Evolutionary conservation across 2,797 vertebrate species (phyloP), one percentile per base, ranked within the genome.

Genomic region (Sebastes miniatus): DNA sequence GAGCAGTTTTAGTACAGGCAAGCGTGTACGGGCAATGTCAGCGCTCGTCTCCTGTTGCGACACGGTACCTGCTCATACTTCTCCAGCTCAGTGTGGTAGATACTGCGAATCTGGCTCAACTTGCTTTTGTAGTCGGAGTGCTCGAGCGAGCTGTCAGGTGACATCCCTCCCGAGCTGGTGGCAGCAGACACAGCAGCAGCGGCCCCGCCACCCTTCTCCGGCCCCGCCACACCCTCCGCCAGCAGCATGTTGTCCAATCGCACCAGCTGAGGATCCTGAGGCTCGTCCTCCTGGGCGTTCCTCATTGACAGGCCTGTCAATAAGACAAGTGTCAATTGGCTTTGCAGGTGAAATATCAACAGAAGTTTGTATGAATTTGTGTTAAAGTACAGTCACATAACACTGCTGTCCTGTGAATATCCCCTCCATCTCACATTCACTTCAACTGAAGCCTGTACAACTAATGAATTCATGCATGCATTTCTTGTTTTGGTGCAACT

Each of bases 101-200:
- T 98, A 91, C 96, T 96, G 89, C 97, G 97, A 90, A 98, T 98
- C 94, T 98, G 97, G 87, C 97, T 97, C 79, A 98, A 96, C 95
- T 98, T 98, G 95, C 96, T 97, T 89, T 98, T 97, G 93, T 98
- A 98, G 95, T 98, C 97, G 2, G 97, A 98, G 95, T 98, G 97
- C 83, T 98, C 97, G 25, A 98, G 96, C 57, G 97, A 97, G 95
- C 97, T 98, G 94, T 98, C 96, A 0, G 97, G 97, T 7, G 97
- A 98, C 93, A 95, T 95, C 79, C 97, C 97, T 25, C 97, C 97
- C 0, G 97, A 97, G 71, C 97, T 97, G 47, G 97, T 97, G 0
- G 97, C 97, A 0, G 97, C 97, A 0, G 97, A 97, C 3, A 97
- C 97, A 0, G 97, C 97, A 0, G 97, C 97, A 0, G 97, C 97